Conservation (phyloP, 2,797 vertebrate genomes). For the Gadopsis bispinosus region DNA sequence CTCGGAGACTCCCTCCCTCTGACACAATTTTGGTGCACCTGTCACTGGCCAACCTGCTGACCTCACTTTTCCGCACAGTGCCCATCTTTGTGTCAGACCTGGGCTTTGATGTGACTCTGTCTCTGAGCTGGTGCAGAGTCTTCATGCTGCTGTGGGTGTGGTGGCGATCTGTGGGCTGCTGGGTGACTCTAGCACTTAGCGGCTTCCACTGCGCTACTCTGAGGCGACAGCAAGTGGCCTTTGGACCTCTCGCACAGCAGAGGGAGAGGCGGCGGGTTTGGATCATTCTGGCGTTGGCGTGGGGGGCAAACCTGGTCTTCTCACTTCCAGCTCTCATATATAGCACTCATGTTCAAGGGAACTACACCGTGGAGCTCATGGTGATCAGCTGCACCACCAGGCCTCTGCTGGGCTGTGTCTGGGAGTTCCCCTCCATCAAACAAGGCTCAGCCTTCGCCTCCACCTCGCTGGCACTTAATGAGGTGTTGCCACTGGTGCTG, state of each 20-base stretch:
- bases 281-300: constrained; percentile 75
- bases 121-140: constrained; percentile 80
- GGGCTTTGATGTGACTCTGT: constrained; percentile 82
- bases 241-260: constrained; percentile 70
- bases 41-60: constrained; percentile 85
- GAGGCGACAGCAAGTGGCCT: constrained; percentile 73
- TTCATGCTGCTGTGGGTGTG: constrained; percentile 90
- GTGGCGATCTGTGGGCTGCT: constrained; percentile 87
- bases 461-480: constrained; percentile 83
- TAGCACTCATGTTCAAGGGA: constrained; percentile 74
- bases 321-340: constrained; percentile 85
- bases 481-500: constrained; percentile 84
- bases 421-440: constrained; percentile 82
- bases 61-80: constrained; percentile 85
- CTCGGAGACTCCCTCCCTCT: constrained; percentile 77
- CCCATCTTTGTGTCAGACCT: constrained; percentile 86
- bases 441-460: constrained; percentile 83
- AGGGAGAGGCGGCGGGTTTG: constrained; percentile 78
- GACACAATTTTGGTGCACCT: constrained; percentile 87
- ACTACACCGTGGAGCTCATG: constrained; percentile 85
- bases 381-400: constrained; percentile 87
- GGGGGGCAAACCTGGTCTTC: constrained; percentile 82
- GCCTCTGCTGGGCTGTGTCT: constrained; percentile 86
- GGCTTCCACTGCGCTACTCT: constrained; percentile 85
- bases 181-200: constrained; percentile 86